Base-by-base conservation (phyloP, 2,888 invertebrate species). In the Drosophila rellima region DNA sequence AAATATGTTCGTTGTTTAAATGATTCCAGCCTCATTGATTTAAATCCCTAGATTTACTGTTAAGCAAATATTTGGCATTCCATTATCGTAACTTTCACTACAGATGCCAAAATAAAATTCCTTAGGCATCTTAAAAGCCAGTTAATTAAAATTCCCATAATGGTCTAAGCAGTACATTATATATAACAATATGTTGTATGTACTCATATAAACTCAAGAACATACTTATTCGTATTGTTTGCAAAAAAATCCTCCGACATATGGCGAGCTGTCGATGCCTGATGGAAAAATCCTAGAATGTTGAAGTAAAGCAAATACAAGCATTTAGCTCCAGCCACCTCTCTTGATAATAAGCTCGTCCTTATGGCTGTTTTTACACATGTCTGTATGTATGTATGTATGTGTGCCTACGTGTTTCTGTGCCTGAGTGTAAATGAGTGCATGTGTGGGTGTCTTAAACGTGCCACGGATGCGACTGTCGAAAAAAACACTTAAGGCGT, bases 71-170 rank as follows among this genome's bases (percentile, higher is more conserved):
- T 18, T 8, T 0, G 2, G 2, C 20, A 20, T 15, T 20, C n/a
- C 15, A 33, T 20, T n/a, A 11, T 31, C 6, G 11, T 13, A 2
- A 8, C 3, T 13, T 42, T 13, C 2, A 20, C 6, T 20, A n/a
- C 13, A 13, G 11, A 40, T 40, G 18, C 0, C 18, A 48, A 18
- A 31, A 48, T 7, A 7, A 7, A 13, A 48, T 18, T 6, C 47
- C 13, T 26, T 18, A 4, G 15, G 8, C 39, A 54, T 20, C 35
- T n/a, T 61, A 40, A 71, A 73, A 72, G 63, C 65, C 80, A 85
- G 86, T 82, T 86, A 86, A 89, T 86, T 86, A 86, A 89, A 89
- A 89, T 89, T 88, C 83, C 57, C 44, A 48, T 69, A 80, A 80
- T 78, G 75, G 73, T 82, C 82, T 68, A 63, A 60, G 70, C 64